Percentiles rank a stretch among this genome's conserved stretches.
phyloP scores from a whole-genome alignment of 1,140 invertebrate genomes.

The Palaemon carinicauda region DNA sequence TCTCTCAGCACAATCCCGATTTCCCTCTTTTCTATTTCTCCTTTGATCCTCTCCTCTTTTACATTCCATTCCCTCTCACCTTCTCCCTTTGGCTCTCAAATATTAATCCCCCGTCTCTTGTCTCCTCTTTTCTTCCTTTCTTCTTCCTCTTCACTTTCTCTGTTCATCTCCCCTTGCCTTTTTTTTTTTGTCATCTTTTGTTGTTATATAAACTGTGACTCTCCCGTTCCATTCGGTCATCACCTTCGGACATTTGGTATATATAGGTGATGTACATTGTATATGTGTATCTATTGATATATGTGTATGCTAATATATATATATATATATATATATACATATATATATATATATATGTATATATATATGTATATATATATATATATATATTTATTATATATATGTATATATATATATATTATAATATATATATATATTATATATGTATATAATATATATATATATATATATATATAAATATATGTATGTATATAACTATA shows the following conservation, averaged over 20 bases:
- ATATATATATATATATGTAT: background rate
- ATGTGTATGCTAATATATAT: too few relatives aligned
- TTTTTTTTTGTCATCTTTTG: background rate
- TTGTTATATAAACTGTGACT: too few relatives aligned
- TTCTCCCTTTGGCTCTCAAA: too few relatives aligned
- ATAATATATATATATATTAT: too few relatives aligned
- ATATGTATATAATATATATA: background rate
- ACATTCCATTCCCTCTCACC: background rate
- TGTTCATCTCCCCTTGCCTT: background rate
- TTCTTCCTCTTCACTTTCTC: background rate
- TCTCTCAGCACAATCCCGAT: background rate
- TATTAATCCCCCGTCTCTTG: background rate
- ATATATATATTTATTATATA: too few relatives aligned
- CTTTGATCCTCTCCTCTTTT: too few relatives aligned
- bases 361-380: too few relatives aligned
- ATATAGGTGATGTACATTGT: background rate
- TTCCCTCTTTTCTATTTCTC: too few relatives aligned
- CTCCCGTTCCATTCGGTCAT: background rate
- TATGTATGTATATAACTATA: background rate
- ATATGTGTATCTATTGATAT: too few relatives aligned
- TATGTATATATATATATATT: too few relatives aligned
- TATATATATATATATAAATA: background rate
- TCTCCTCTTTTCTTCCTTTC: background rate
- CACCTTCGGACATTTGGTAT: background rate
- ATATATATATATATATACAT: background rate